Conservation (phyloP, 2,888 invertebrate genomes). For the Pseudococcus longispinus region DNA sequence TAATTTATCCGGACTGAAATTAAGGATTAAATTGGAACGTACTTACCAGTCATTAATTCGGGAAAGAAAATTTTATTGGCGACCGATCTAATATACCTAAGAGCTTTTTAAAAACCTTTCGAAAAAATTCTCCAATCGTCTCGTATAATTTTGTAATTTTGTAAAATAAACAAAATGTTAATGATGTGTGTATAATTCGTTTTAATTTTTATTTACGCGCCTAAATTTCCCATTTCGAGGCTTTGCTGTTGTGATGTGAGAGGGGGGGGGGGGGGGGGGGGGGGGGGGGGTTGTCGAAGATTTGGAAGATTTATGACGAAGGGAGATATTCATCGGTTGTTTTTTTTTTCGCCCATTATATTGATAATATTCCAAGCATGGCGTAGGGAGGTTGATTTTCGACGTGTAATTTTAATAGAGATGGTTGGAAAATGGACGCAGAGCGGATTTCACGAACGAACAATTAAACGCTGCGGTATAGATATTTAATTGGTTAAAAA, state of each 20-base stretch:
- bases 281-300: no score
- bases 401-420: no score
- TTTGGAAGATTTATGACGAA: neutral
- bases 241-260: no score
- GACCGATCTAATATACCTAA: neutral
- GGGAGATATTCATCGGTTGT: neutral
- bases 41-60: neutral
- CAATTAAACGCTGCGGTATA: neutral
- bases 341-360: no score
- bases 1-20: neutral
- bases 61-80: neutral
- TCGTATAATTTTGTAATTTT: neutral
- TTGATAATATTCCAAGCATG: no score
- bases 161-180: neutral
- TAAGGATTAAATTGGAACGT: neutral
- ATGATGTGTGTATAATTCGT: slow-evolving; percentile 13
- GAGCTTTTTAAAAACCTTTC: neutral
- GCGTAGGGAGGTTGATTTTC: no score
- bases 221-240: neutral
- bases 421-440: no score
- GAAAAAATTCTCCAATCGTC: neutral
- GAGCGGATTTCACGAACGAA: neutral
- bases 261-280: no score
- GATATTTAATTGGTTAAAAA: neutral
- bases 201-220: neutral